Percentiles rank a stretch among this genome's conserved stretches.
phyloP scores from a whole-genome alignment of 2,888 invertebrate genomes.

The Orchesella flavescens region DNA sequence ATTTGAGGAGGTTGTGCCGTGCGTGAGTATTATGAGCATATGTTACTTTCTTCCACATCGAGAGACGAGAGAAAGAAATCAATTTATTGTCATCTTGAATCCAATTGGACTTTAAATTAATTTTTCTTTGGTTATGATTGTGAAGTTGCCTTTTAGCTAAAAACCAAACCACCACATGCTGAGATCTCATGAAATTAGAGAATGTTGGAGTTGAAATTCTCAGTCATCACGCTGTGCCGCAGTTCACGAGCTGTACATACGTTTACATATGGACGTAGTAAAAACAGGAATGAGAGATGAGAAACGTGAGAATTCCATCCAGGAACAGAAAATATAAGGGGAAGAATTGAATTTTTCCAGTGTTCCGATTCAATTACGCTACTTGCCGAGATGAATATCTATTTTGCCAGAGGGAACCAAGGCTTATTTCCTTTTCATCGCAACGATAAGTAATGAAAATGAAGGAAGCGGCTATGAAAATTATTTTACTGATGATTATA shows the following conservation, averaged over 20 bases:
- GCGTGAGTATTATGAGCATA: too few relatives aligned
- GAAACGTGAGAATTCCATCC: background rate
- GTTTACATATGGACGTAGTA: background rate
- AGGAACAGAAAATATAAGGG: conserved; percentile 10
- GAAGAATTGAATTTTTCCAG: conserved; percentile 38
- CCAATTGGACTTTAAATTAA: background rate
- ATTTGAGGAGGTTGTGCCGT: too few relatives aligned
- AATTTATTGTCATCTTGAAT: too few relatives aligned
- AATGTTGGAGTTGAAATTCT: too few relatives aligned
- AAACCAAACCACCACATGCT: background rate
- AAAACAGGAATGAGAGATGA: background rate
- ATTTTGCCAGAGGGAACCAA: conserved; percentile 54
- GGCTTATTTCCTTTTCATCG: conserved; percentile 55
- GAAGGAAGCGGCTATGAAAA: conserved; percentile 22
- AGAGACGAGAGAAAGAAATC: too few relatives aligned
- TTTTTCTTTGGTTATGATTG: background rate
- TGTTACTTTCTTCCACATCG: too few relatives aligned
- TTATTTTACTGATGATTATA: conserved; percentile 11
- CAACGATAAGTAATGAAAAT: conserved; percentile 52
- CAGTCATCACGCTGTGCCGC: background rate
- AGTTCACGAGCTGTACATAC: background rate
- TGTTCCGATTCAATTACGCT: conserved; percentile 50
- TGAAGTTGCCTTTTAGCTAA: background rate
- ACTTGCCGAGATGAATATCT: conserved; percentile 63
- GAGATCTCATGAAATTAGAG: conserved; percentile 9